Evolutionary conservation across 2,888 invertebrate genomes (phyloP).

Genomic region (Rutpela maculata): DNA sequence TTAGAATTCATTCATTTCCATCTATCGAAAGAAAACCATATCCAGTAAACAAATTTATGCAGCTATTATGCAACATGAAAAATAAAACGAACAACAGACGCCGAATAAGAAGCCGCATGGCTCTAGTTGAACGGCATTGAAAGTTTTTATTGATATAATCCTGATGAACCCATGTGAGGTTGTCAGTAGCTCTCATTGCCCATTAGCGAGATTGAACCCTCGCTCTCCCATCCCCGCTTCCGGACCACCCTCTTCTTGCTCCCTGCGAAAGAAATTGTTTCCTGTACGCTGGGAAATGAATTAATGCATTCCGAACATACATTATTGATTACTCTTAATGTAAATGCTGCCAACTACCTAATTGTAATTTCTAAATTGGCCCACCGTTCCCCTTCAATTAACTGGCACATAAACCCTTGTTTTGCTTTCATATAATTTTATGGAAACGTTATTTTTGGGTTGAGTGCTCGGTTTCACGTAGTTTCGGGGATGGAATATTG

Average conservation of each 20-base stretch:
- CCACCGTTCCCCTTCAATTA: slow-evolving; percentile 45
- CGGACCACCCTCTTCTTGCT: slow-evolving; percentile 72
- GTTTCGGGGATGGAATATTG: not conserved
- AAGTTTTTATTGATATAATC: slow-evolving; percentile 69
- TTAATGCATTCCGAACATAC: slow-evolving; percentile 73
- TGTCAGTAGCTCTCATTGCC: slow-evolving; percentile 72
- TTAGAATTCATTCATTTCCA: not conserved
- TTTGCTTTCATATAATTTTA: slow-evolving; percentile 35
- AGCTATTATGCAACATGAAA: not conserved
- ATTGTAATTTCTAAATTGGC: slow-evolving; percentile 61
- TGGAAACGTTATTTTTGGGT: slow-evolving; percentile 4
- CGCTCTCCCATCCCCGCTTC: slow-evolving; percentile 57
- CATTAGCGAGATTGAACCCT: slow-evolving; percentile 73
- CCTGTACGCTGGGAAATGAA: slow-evolving; percentile 72
- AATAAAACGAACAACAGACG: slow-evolving; percentile 5
- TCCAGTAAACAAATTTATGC: not conserved
- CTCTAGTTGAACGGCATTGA: slow-evolving; percentile 57
- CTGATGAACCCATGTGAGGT: slow-evolving; percentile 71
- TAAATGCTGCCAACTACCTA: slow-evolving; percentile 74
- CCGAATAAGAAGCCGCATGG: slow-evolving; percentile 23
- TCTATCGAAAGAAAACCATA: not conserved
- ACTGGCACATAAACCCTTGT: slow-evolving; percentile 27
- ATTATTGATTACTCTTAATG: slow-evolving; percentile 70
- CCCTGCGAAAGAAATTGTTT: slow-evolving; percentile 71
- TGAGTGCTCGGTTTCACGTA: not conserved